phyloP scores from a whole-genome alignment of 2,113 vertebrate species.

The Paracanthobrama guichenoti region DNA sequence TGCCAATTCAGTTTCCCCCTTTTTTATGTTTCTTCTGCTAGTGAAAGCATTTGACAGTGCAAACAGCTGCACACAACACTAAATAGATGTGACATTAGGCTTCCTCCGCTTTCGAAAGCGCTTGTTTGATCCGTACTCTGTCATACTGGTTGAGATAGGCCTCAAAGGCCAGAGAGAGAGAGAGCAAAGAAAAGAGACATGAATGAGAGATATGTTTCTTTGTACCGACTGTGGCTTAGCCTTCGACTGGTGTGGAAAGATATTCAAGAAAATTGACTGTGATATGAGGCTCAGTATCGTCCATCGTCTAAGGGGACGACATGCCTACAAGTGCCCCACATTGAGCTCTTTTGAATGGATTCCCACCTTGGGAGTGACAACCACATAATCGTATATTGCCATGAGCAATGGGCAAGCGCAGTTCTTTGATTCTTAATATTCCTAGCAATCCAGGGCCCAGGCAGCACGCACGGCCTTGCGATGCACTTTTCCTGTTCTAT shows the following conservation, averaged over 20 bases:
- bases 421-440: constrained; percentile 52
- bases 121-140: constrained; percentile 48
- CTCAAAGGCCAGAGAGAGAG: background rate
- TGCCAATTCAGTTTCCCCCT: background rate
- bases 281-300: constrained; percentile 36
- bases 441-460: constrained; percentile 46
- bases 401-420: constrained; percentile 41
- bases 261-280: constrained; percentile 43
- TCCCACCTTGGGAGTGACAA: constrained; percentile 48
- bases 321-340: constrained; percentile 30
- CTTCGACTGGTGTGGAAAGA: constrained; percentile 8
- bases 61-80: background rate
- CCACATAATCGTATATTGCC: constrained; percentile 41
- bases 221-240: background rate
- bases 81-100: constrained; percentile 39
- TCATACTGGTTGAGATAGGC: constrained; percentile 30
- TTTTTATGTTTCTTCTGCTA: background rate
- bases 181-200: background rate
- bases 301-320: constrained; percentile 19
- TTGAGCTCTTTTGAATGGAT: constrained; percentile 38
- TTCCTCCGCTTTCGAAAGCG: constrained; percentile 30
- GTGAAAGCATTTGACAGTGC: constrained; percentile 17
- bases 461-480: constrained; percentile 35
- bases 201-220: constrained; percentile 24
- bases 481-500: constrained; percentile 36